Conservation (phyloP, 1,140 invertebrate genomes). For the Caenorhabditis latens region DNA sequence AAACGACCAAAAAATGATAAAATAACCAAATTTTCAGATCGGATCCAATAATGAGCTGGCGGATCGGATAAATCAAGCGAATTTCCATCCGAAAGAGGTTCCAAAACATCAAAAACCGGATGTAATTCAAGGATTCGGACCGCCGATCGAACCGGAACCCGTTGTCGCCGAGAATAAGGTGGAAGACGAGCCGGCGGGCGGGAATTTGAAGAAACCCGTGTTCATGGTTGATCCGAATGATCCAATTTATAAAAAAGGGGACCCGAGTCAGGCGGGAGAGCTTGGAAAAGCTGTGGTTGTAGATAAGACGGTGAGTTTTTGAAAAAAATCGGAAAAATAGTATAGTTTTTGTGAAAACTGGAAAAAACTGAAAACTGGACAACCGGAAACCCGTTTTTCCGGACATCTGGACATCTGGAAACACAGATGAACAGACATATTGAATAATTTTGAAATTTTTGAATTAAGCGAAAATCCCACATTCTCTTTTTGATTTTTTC, state of each 20-base stretch:
- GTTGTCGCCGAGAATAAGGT: slow-evolving; percentile 64
- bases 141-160: slow-evolving; percentile 27
- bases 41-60: slow-evolving; percentile 25
- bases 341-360: too few relatives aligned
- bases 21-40: slow-evolving; percentile 40
- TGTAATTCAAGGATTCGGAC: slow-evolving; percentile 72
- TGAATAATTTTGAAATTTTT: too few relatives aligned
- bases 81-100: slow-evolving; percentile 41
- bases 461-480: too few relatives aligned
- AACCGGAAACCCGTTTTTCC: too few relatives aligned
- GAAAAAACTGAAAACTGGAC: too few relatives aligned
- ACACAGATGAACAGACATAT: too few relatives aligned
- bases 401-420: too few relatives aligned
- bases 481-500: too few relatives aligned
- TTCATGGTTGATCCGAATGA: slow-evolving; percentile 72
- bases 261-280: slow-evolving; percentile 75
- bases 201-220: slow-evolving; percentile 66
- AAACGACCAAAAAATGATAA: not conserved
- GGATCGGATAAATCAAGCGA: not conserved
- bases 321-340: not conserved
- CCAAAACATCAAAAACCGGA: slow-evolving; percentile 20
- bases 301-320: slow-evolving; percentile 71
- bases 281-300: slow-evolving; percentile 75
- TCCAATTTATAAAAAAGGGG: slow-evolving; percentile 77
- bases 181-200: slow-evolving; percentile 58